Percentiles rank a stretch among this genome's conserved stretches.
Conservation (phyloP, 92 coral and sea anemone genomes). For the Epizoanthus fatuus region DNA sequence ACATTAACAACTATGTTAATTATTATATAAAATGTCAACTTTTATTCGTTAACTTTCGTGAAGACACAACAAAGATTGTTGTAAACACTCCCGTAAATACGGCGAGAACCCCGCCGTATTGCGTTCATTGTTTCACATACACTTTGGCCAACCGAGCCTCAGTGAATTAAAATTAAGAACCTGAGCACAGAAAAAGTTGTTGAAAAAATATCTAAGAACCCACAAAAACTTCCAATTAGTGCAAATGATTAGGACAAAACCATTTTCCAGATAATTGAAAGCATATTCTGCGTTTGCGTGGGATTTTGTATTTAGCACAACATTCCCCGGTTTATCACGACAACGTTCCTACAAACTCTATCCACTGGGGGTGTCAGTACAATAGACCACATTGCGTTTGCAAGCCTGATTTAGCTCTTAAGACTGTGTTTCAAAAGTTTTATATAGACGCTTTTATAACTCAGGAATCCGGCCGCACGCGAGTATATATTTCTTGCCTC, state of each 20-base stretch:
- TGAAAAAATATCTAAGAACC: background rate
- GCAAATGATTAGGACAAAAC: background rate
- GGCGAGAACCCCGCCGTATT: background rate
- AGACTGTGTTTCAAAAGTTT: constrained; percentile 18
- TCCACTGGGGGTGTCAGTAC: constrained; percentile 15
- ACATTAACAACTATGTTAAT: too few species aligned
- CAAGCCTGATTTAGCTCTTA: constrained; percentile 5
- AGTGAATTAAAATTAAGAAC: background rate
- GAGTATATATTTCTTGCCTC: background rate
- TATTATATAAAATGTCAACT: background rate
- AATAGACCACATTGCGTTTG: background rate
- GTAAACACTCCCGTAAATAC: background rate
- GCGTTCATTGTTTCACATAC: background rate
- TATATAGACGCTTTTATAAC: constrained; percentile 8
- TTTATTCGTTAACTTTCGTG: background rate
- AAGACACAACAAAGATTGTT: background rate
- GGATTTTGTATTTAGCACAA: background rate
- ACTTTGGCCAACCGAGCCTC: background rate
- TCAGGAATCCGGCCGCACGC: constrained; percentile 27
- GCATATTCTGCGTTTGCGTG: background rate
- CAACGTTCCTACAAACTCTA: constrained; percentile 10
- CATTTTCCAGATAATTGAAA: background rate
- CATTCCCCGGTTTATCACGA: background rate
- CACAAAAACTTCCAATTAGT: background rate
- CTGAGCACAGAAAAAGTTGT: background rate